These are phyloP conservation scores for Rhamphomyia laevipes DNA, from an alignment of 2,888 invertebrate genomes.

Conservation along the genomic window DNA sequence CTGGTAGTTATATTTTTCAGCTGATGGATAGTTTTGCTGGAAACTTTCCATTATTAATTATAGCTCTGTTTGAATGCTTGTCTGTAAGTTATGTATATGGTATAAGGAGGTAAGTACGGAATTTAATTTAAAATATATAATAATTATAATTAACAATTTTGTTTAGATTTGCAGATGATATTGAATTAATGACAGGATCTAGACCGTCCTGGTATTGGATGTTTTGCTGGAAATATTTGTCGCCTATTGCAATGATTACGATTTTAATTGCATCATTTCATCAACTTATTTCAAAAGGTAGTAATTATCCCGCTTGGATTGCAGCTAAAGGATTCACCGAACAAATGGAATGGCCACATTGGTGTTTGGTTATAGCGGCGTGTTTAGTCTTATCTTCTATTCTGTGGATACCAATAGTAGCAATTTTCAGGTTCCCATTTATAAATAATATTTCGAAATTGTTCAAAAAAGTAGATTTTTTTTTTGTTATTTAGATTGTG, in stretches of 20 bases:
- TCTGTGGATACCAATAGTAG: constrained; percentile 77
- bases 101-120: constrained; percentile 72
- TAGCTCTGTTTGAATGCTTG: constrained; percentile 85
- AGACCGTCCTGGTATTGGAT: constrained; percentile 84
- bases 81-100: constrained; percentile 92
- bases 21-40: constrained; percentile 91
- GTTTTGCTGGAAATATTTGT: constrained; percentile 89
- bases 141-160: not conserved
- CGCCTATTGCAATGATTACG: constrained; percentile 77
- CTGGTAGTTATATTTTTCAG: constrained; percentile 87
- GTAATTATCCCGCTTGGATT: constrained; percentile 79
- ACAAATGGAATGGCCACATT: constrained; percentile 73
- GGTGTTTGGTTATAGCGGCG: constrained; percentile 67
- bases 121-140: constrained; percentile 14
- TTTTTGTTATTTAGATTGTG: constrained; percentile 49
- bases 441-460: not conserved
- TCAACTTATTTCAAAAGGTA: constrained; percentile 67
- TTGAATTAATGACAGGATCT: constrained; percentile 87
- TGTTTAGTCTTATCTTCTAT: constrained; percentile 66
- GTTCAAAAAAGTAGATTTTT: not conserved
- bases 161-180: constrained; percentile 79
- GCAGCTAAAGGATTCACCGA: constrained; percentile 58
- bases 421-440: constrained; percentile 56
- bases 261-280: constrained; percentile 74
- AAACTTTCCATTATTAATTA: constrained; percentile 81